Evolutionary conservation across 1,140 invertebrate genomes (phyloP), one percentile per base, ranked within the genome.

Genomic region (Archegozetes longisetosus): DNA sequence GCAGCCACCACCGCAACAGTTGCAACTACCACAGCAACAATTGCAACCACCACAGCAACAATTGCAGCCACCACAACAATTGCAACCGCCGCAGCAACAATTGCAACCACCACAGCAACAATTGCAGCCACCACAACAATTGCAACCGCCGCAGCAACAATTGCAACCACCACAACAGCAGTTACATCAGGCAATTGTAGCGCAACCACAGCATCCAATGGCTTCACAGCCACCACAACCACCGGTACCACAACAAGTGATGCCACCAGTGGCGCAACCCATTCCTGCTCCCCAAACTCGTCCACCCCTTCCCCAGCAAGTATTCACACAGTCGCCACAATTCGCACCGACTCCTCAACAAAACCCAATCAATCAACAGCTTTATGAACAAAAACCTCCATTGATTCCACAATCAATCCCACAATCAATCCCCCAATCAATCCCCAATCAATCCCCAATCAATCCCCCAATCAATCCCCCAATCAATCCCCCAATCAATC

Each of bases 101-200:
- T 60, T 47, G 25, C 65, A 64, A 51, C 60, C 57, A 28, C 64
- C 59, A 28, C 51, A 29, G 25, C 57, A 28, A 3, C 54, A 55
- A 13, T 9, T 9, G 22, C 25, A 13, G 20, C 53, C 53, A 6
- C 13, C 13, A 9, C 54, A 55, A 4, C 52, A 49, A 47, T n/a
- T 22, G 17, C 47, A 32, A 47, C 32, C 53, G n/a, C 52, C 17
- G 22, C n/a, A 13, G 23, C 57, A 14, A n/a, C 59, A 23, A 61
- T n/a, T 12, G 13, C 20, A 20, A 17, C 59, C 53, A 25, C 60
- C 57, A n/a, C 13, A 20, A 55, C 17, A 57, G 28, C 60, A 26
- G 23, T 50, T 12, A 61, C 28, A 22, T 26, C 49, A 23, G 14
- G 47, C 47, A 4, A 20, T 17, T 2, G 17, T 25, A 3, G 3